Percentiles rank a stretch among this genome's conserved stretches.
Evolutionary conservation across 2,888 invertebrate species (phyloP).

Genomic region (Cybosia mesomella): DNA sequence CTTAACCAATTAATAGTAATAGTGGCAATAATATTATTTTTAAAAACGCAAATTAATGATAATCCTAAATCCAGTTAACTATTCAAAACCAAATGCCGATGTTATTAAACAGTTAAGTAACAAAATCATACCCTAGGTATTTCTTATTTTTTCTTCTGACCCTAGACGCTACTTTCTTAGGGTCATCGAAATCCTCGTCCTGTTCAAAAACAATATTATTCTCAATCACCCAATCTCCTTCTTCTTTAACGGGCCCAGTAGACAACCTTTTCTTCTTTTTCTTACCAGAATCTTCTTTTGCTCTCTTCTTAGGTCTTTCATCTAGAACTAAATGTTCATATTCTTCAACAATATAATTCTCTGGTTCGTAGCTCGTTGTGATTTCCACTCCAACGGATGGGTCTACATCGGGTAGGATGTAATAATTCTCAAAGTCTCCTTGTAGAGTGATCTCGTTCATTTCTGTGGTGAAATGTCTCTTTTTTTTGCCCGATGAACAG

Average conservation of each 20-base stretch:
- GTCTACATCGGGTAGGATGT: conserved; percentile 81
- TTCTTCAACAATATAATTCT: conserved; percentile 78
- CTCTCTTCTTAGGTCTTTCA: conserved; percentile 70
- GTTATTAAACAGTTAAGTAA: conserved; percentile 83
- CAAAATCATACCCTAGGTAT: conserved; percentile 80
- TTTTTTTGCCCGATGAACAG: conserved; percentile 77
- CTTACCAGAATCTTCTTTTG: conserved; percentile 62
- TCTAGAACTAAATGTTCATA: conserved; percentile 77
- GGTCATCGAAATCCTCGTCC: conserved; percentile 74
- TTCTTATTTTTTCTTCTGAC: conserved; percentile 84
- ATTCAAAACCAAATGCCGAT: conserved; percentile 64
- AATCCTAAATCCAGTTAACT: not conserved
- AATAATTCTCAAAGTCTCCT: conserved; percentile 81
- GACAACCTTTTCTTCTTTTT: conserved; percentile 65
- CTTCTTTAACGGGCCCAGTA: conserved; percentile 54
- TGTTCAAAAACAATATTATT: conserved; percentile 73
- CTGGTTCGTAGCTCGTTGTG: conserved; percentile 79
- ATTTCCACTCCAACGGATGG: conserved; percentile 79
- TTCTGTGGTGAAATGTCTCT: conserved; percentile 77
- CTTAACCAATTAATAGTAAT: no score
- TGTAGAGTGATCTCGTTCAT: conserved; percentile 79
- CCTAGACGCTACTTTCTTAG: conserved; percentile 68
- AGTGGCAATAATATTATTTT: not conserved
- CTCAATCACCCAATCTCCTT: conserved; percentile 76
- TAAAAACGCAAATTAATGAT: not conserved